Conservation (phyloP, 1,140 invertebrate genomes). For the Saxidomus purpurata region DNA sequence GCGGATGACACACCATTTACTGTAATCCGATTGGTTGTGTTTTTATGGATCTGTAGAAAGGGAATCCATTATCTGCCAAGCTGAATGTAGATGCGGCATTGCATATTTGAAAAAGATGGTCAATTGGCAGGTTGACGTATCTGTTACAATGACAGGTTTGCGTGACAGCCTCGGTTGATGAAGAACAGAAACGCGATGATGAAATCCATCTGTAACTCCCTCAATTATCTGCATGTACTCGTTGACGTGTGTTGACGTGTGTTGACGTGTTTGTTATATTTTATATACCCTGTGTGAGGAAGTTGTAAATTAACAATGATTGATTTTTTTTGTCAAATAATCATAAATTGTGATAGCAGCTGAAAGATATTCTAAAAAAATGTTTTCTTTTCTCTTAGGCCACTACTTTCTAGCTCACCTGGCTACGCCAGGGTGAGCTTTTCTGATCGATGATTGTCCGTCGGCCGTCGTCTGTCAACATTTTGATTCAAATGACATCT, state of each 20-base stretch:
- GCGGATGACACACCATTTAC: too few relatives aligned
- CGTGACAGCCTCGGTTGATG: neutral
- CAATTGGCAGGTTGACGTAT: neutral
- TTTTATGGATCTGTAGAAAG: neutral
- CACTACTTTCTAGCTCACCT: too few relatives aligned
- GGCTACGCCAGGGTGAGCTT: too few relatives aligned
- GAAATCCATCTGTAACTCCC: neutral
- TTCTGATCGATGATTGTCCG: too few relatives aligned
- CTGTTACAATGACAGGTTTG: neutral
- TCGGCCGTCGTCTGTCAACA: too few relatives aligned
- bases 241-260: too few relatives aligned
- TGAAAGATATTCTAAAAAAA: too few relatives aligned
- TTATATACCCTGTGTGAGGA: slow-evolving; percentile 2
- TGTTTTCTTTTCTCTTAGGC: too few relatives aligned
- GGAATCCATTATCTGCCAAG: neutral
- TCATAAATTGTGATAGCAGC: too few relatives aligned
- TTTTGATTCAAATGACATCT: too few relatives aligned
- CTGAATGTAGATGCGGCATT: neutral
- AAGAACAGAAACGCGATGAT: neutral
- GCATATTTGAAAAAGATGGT: neutral
- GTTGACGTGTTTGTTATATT: neutral
- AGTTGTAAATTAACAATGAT: neutral
- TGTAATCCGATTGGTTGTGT: too few relatives aligned
- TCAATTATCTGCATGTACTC: neutral
- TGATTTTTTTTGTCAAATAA: neutral